A percentile compares a stretch with the other conserved stretches of the same genome.
phyloP scores from a whole-genome alignment of 92 coral and sea anemone species.

The Porites lobata region DNA sequence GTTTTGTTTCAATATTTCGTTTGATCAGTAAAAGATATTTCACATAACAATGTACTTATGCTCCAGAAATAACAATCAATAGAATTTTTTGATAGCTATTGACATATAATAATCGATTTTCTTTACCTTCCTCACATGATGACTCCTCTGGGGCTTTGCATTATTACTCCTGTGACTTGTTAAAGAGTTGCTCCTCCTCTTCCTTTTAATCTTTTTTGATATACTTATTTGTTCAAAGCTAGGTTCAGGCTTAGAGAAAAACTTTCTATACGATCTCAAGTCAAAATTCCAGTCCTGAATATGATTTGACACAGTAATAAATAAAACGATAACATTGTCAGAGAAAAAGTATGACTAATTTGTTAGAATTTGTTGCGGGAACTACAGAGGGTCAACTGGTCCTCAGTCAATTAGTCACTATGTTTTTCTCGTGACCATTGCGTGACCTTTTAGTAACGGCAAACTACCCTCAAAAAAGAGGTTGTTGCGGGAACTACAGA shows the following conservation, averaged over 20 bases:
- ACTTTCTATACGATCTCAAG: background rate
- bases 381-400: too few species aligned
- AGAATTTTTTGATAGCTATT: too few species aligned
- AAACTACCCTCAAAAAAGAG: too few species aligned
- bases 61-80: background rate
- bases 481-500: too few species aligned
- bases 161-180: background rate
- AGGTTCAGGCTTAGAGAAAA: background rate
- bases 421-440: too few species aligned
- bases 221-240: background rate
- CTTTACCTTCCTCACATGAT: background rate
- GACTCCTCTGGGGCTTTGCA: background rate
- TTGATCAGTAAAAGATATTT: too few species aligned
- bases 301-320: background rate
- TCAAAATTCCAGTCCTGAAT: background rate
- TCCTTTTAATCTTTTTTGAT: background rate
- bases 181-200: background rate
- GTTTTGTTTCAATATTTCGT: too few species aligned
- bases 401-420: too few species aligned
- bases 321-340: background rate
- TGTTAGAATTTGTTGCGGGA: too few species aligned
- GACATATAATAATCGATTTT: background rate
- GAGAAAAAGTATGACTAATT: background rate
- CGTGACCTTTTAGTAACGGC: too few species aligned
- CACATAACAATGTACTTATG: background rate